phyloP scores from a whole-genome alignment of 2,888 invertebrate genomes.

The Aspidiotus rigidus region DNA sequence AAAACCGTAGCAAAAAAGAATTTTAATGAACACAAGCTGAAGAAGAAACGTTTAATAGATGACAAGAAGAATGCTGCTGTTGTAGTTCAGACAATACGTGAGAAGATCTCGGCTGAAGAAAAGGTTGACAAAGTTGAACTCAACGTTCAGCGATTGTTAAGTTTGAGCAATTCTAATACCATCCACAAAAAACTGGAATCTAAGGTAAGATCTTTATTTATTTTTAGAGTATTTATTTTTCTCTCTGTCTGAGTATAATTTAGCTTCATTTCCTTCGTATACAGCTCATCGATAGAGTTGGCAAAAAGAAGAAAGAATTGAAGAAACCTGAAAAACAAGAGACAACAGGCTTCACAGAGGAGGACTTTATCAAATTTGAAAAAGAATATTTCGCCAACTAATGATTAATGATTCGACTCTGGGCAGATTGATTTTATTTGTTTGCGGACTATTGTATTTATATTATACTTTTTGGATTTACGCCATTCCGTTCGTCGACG shows the following conservation, averaged over 20 bases:
- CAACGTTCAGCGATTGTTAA: conserved; percentile 14
- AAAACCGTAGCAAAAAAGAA: neutral
- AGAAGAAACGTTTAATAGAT: conserved; percentile 10
- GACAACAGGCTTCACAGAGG: conserved; percentile 59
- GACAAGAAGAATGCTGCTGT: conserved; percentile 7
- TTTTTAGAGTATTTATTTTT: too few relatives aligned
- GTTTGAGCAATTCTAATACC: conserved; percentile 9
- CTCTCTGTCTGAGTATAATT: too few relatives aligned
- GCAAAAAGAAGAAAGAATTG: conserved; percentile 15
- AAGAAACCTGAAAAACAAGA: conserved; percentile 41
- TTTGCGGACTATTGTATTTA: conserved; percentile 48
- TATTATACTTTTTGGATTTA: conserved; percentile 59
- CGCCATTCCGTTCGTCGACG: conserved; percentile 56
- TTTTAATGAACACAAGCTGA: conserved; percentile 5
- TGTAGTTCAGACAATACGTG: conserved; percentile 13
- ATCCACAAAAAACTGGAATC: conserved; percentile 16
- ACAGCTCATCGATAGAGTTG: conserved; percentile 13
- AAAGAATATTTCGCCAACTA: conserved; percentile 50
- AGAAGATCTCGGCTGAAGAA: neutral
- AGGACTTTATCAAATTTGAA: conserved; percentile 59
- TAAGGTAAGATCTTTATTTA: conserved; percentile 10
- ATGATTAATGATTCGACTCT: conserved; percentile 38
- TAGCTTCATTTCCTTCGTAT: neutral
- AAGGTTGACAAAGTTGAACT: conserved; percentile 18
- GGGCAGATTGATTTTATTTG: conserved; percentile 52